Conservation (phyloP, 2,113 vertebrate genomes). For the Scartelaos histophorus region DNA sequence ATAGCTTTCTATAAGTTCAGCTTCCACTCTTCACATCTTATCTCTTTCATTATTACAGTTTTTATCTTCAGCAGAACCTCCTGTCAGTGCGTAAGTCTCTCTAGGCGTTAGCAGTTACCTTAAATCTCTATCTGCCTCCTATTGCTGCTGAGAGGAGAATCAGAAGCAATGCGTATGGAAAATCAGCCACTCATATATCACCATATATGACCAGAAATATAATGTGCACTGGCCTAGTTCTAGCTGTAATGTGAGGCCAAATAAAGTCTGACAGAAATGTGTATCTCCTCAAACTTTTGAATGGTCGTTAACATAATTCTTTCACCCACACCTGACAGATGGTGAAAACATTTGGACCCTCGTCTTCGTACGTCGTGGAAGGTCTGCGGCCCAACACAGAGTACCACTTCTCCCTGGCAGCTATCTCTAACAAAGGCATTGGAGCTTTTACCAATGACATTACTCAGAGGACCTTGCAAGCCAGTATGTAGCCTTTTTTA, state of each 20-base stretch:
- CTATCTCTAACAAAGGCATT: conserved; percentile 90
- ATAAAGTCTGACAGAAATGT: background rate
- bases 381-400: conserved; percentile 92
- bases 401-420: conserved; percentile 93
- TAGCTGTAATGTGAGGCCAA: background rate
- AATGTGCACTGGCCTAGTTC: background rate
- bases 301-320: background rate
- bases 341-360: conserved; percentile 85
- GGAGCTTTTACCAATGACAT: conserved; percentile 94
- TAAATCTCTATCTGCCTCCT: no score
- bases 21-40: no score
- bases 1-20: no score
- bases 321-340: conserved; percentile 75
- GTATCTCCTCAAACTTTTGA: background rate
- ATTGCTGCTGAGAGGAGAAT: no score
- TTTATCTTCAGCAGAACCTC: no score
- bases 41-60: no score
- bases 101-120: no score
- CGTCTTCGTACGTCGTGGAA: conserved; percentile 85
- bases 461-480: conserved; percentile 93
- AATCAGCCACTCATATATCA: no score
- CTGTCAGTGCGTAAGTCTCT: no score
- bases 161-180: no score
- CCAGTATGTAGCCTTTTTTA: conserved; percentile 91
- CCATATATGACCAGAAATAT: no score